Conservation (phyloP, 2,797 vertebrate species). For the Rallus crepitans region DNA sequence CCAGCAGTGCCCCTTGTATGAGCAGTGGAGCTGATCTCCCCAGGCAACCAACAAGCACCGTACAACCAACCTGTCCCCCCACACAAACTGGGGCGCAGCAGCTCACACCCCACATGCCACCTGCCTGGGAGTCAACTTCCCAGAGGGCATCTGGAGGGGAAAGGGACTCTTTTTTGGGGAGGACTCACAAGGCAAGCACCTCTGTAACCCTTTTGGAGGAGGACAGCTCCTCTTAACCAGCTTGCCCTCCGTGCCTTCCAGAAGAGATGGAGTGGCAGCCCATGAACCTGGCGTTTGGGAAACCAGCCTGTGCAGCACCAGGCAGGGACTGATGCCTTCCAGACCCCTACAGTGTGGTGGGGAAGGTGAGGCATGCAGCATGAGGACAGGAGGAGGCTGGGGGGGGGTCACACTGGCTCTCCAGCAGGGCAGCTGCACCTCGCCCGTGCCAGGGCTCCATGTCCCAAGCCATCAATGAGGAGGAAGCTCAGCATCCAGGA, state of each 20-base stretch:
- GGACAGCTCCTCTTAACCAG: background rate
- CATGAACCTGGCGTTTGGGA: background rate
- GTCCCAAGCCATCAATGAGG: background rate
- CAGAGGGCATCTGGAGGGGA: background rate
- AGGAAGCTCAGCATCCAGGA: background rate
- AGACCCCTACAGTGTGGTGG: background rate
- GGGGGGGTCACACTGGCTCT: background rate
- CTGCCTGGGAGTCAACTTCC: background rate
- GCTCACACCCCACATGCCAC: background rate
- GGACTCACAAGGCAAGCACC: background rate
- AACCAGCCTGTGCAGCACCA: rapidly evolving
- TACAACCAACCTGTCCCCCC: background rate
- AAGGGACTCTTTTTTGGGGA: background rate
- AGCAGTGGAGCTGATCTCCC: background rate
- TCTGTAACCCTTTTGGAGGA: background rate
- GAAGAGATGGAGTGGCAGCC: background rate
- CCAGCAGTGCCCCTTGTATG: too few species aligned
- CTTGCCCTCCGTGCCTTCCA: too few species aligned
- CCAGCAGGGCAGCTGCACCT: background rate
- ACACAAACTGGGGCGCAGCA: rapidly evolving
- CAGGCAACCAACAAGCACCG: background rate
- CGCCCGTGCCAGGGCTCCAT: rapidly evolving
- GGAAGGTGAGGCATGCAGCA: background rate
- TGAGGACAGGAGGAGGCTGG: background rate
- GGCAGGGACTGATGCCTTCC: too few species aligned